Conservation (phyloP, 2,888 invertebrate genomes). For the Mimumesa dahlbomi region DNA sequence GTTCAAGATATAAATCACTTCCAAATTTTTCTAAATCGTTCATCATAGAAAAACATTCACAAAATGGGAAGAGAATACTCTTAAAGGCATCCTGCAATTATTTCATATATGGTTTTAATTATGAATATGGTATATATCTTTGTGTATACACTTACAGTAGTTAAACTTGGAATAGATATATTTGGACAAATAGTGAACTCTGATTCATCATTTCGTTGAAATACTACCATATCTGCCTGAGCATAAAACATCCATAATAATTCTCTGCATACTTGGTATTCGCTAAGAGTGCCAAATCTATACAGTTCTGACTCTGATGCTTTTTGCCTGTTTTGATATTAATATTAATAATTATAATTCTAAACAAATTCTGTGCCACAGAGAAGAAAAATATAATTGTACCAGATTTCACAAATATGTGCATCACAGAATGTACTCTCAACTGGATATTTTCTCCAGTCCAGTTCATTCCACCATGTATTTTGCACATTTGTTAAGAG, state of each 20-base stretch:
- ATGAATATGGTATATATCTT: background rate
- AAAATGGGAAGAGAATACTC: conserved; percentile 70
- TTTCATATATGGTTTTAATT: conserved; percentile 4
- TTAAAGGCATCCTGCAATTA: conserved; percentile 71
- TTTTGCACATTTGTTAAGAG: conserved; percentile 78
- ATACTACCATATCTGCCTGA: conserved; percentile 70
- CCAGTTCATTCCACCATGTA: conserved; percentile 80
- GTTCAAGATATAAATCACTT: conserved; percentile 69
- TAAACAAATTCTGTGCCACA: background rate
- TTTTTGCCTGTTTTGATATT: conserved; percentile 65
- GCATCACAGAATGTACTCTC: conserved; percentile 74
- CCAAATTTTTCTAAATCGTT: conserved; percentile 77
- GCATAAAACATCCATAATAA: conserved; percentile 77
- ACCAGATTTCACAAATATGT: conserved; percentile 80
- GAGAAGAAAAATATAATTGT: conserved; percentile 46
- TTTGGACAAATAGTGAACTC: conserved; percentile 66
- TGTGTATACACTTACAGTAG: conserved; percentile 66
- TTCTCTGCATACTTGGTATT: conserved; percentile 76
- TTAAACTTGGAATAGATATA: conserved; percentile 76
- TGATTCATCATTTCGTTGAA: conserved; percentile 59
- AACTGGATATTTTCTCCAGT: conserved; percentile 69
- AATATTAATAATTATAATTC: conserved; percentile 11
- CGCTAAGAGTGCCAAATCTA: conserved; percentile 71
- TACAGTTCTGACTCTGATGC: conserved; percentile 55
- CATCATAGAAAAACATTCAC: conserved; percentile 73